Percentiles rank a stretch among this genome's conserved stretches.
These are phyloP conservation scores for Meloidogyne exigua DNA, from an alignment of 1,140 invertebrate genomes.

Conservation along the genomic window DNA sequence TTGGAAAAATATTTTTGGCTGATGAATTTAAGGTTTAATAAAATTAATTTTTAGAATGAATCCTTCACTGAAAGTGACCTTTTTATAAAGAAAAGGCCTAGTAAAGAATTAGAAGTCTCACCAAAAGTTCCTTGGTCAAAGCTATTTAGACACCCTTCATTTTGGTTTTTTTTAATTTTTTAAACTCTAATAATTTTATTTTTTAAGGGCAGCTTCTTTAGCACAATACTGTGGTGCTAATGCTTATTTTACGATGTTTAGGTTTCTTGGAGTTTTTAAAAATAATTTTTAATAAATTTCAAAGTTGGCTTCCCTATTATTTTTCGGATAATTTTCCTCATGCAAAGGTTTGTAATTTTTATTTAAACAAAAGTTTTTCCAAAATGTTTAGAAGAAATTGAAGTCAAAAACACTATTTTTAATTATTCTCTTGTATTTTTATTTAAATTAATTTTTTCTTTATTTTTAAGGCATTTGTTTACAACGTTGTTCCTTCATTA, in stretches of 20 bases:
- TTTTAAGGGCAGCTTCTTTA: constrained; percentile 72
- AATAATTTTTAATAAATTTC: constrained; percentile 67
- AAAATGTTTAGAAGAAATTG: neutral
- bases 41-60: neutral
- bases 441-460: constrained; percentile 26
- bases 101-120: neutral
- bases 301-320: constrained; percentile 76
- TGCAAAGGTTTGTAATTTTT: constrained; percentile 65
- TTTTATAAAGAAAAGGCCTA: neutral
- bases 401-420: neutral
- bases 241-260: constrained; percentile 75
- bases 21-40: neutral
- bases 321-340: constrained; percentile 75
- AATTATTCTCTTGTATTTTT: neutral
- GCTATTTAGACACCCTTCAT: constrained; percentile 69
- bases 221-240: constrained; percentile 77
- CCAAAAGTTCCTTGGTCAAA: constrained; percentile 68
- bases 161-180: constrained; percentile 66
- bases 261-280: constrained; percentile 65
- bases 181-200: neutral
- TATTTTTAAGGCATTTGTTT: constrained; percentile 69
- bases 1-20: neutral
- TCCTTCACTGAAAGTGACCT: neutral
- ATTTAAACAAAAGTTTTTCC: neutral
- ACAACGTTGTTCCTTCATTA: constrained; percentile 76